A percentile compares a stretch with the other conserved stretches of the same genome.
phyloP scores from a whole-genome alignment of 35 echinoderm and acorn worm species.

The Apostichopus parvimensis region DNA sequence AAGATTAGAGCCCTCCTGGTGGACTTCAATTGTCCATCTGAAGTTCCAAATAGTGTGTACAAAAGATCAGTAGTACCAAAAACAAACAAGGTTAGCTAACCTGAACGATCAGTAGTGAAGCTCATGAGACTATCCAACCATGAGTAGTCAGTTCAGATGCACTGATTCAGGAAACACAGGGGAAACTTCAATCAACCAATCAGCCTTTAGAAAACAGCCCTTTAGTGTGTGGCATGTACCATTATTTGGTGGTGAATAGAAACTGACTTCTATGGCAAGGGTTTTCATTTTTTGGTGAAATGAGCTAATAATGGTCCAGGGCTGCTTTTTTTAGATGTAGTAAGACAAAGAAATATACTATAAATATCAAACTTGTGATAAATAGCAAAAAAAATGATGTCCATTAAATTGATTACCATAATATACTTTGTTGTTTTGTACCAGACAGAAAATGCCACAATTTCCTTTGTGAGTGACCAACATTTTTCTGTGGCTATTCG shows the following conservation, averaged over 20 bases:
- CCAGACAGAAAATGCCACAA: neutral
- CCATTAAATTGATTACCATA: neutral
- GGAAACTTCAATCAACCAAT: slow-evolving; percentile 13
- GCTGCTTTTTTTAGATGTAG: neutral
- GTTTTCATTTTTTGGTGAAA: neutral
- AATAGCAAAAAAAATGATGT: neutral
- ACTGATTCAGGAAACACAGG: neutral
- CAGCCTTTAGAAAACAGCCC: neutral
- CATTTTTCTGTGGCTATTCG: neutral
- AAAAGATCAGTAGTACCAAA: neutral
- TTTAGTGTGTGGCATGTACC: neutral
- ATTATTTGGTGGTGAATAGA: neutral
- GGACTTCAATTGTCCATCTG: neutral
- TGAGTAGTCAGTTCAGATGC: too few relatives aligned
- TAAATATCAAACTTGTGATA: neutral
- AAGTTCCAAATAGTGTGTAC: neutral
- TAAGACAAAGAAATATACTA: neutral
- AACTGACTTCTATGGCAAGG: neutral
- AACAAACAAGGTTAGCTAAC: slow-evolving; percentile 5
- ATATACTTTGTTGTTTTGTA: neutral
- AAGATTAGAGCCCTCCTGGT: neutral
- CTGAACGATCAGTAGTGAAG: too few relatives aligned
- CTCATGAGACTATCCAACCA: too few relatives aligned
- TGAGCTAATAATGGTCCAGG: neutral
- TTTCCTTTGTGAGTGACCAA: neutral